Percentiles rank a stretch among this genome's conserved stretches.
These are phyloP conservation scores for Neopelma chrysocephalum DNA, from an alignment of 2,797 vertebrate species.

Conservation along the genomic window DNA sequence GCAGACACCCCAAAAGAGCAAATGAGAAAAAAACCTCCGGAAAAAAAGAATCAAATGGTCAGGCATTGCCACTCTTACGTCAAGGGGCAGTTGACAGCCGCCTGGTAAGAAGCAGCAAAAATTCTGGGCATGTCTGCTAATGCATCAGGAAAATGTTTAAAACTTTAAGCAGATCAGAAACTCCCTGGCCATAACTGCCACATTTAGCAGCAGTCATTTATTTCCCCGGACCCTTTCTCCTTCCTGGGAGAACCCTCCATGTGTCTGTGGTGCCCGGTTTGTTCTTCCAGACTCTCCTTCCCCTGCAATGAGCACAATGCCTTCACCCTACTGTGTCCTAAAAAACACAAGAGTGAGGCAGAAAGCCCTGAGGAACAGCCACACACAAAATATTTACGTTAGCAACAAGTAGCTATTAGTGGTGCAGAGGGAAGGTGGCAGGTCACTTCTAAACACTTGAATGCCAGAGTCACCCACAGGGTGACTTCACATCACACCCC, in stretches of 20 bases:
- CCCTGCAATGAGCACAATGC: fast-evolving
- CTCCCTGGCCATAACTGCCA: not conserved
- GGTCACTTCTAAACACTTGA: not conserved
- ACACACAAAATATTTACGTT: not conserved
- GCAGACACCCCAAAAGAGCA: not conserved
- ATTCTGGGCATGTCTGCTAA: not conserved
- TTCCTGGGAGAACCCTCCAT: not conserved
- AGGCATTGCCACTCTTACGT: not conserved
- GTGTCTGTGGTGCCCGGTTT: not conserved
- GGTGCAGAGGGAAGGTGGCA: not conserved
- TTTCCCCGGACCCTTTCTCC: not conserved
- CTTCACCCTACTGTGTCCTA: not conserved
- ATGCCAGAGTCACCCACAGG: not conserved
- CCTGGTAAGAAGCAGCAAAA: not conserved
- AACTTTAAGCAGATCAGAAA: not conserved
- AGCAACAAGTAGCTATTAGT: not conserved
- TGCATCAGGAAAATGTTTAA: not conserved
- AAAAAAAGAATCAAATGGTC: not conserved
- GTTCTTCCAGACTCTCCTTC: not conserved
- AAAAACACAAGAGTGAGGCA: not conserved
- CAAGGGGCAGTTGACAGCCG: not conserved
- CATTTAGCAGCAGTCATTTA: not conserved
- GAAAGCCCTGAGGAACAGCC: not conserved
- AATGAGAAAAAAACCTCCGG: not conserved
- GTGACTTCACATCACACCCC: not conserved